Percentiles rank a stretch among this genome's conserved stretches.
Evolutionary conservation across 2,113 vertebrate species (phyloP).

Genomic region (Scortum barcoo): DNA sequence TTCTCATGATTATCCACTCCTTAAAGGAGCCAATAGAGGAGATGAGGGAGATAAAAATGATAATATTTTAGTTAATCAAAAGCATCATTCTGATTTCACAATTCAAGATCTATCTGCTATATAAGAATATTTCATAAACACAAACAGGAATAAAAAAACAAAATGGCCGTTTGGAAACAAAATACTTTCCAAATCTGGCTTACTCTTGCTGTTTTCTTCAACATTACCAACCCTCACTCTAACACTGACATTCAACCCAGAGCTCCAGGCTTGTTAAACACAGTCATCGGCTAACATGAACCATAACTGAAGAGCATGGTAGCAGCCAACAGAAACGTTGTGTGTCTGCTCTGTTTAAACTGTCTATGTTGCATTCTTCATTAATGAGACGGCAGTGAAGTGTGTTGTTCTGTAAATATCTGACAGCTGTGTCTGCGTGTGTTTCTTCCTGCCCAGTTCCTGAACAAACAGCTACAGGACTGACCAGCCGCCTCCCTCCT

Average conservation of each 20-base stretch:
- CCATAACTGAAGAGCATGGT: not conserved
- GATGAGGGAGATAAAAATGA: not conserved
- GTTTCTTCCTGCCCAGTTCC: conserved; percentile 43
- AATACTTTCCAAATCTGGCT: no score
- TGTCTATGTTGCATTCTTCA: conserved; percentile 48
- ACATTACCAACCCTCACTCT: no score
- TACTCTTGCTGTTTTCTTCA: no score
- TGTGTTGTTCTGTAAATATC: conserved; percentile 64
- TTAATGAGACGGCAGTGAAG: conserved; percentile 49
- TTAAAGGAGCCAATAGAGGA: not conserved
- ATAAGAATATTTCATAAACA: not conserved
- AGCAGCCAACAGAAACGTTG: not conserved
- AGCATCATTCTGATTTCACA: not conserved
- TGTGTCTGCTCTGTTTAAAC: conserved; percentile 22
- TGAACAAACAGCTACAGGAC: conserved; percentile 66
- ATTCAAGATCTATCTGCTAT: not conserved
- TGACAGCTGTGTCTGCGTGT: conserved; percentile 60
- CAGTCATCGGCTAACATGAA: not conserved
- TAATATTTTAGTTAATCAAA: not conserved
- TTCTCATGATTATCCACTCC: not conserved
- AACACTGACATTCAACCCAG: not conserved
- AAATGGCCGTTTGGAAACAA: not conserved
- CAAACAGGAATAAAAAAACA: not conserved
- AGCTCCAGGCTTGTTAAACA: not conserved
- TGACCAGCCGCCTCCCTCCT: conserved; percentile 34